These are phyloP conservation scores for Drosophila lacicola DNA, from an alignment of 2,888 invertebrate genomes.

Conservation along the genomic window DNA sequence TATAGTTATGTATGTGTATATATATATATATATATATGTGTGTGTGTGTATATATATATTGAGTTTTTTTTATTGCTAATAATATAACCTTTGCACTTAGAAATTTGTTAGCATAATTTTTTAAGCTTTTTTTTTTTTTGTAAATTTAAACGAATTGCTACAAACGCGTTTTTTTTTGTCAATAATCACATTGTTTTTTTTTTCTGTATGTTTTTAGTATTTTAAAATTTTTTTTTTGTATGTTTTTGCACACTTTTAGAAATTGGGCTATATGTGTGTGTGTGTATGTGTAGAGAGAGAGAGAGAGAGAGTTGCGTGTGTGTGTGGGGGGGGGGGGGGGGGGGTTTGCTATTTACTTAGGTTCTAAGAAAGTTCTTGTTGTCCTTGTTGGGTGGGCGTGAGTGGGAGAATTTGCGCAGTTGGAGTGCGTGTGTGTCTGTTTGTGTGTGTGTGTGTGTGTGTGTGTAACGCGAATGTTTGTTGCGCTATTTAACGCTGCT, in stretches of 20 bases:
- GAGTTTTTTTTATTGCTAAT: constrained; percentile 52
- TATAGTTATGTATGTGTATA: constrained; percentile 12
- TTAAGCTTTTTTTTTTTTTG: constrained; percentile 36
- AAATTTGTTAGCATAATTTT: constrained; percentile 64
- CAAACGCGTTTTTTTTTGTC: constrained; percentile 37
- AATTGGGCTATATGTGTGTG: constrained; percentile 31
- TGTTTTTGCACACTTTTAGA: constrained; percentile 31
- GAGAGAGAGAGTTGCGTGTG: not conserved
- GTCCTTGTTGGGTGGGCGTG: constrained; percentile 2
- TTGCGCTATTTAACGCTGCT: constrained; percentile 55
- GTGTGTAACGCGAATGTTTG: constrained; percentile 38
- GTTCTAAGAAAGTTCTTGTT: constrained; percentile 1
- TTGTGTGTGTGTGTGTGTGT: constrained; percentile 3
- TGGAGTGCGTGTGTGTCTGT: constrained; percentile 1
- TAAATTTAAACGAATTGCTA: constrained; percentile 50
- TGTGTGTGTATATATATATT: constrained; percentile 15
- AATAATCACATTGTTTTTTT: constrained; percentile 50
- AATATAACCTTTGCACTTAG: constrained; percentile 69
- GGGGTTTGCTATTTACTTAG: constrained; percentile 16
- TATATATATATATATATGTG: constrained; percentile 16
- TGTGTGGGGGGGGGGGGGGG: constrained; percentile 3
- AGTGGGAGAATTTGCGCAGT: not conserved
- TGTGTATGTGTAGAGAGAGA: not conserved
- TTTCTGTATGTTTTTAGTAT: constrained; percentile 32
- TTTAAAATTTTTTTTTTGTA: constrained; percentile 18